phyloP scores from a whole-genome alignment of 2,888 invertebrate species.

The Exocentrus adspersus region DNA sequence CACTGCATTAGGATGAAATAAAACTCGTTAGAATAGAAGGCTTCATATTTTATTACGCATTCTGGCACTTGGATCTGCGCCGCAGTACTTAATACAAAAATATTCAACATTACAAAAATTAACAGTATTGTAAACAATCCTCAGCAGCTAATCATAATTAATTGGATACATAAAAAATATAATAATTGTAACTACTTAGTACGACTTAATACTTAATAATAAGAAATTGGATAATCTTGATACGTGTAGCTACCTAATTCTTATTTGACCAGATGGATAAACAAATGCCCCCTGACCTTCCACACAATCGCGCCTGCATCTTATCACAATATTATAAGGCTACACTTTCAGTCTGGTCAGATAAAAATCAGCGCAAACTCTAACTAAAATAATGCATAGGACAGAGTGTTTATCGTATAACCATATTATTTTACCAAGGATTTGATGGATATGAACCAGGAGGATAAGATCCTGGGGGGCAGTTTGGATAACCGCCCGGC shows the following conservation, averaged over 20 bases:
- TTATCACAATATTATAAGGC: background rate
- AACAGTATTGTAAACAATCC: slow-evolving; percentile 22
- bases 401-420: background rate
- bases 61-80: slow-evolving; percentile 1
- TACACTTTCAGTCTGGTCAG: background rate
- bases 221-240: slow-evolving; percentile 1
- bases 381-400: background rate
- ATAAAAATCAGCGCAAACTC: background rate
- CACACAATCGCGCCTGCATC: background rate
- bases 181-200: slow-evolving; percentile 13
- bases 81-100: slow-evolving; percentile 15
- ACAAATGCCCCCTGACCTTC: background rate
- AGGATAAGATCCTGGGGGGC: slow-evolving; percentile 49
- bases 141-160: slow-evolving; percentile 6
- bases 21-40: too few relatives aligned
- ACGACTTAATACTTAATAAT: slow-evolving; percentile 8
- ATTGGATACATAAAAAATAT: slow-evolving; percentile 10
- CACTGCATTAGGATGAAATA: too few relatives aligned
- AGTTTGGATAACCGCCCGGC: slow-evolving; percentile 21
- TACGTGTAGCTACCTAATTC: background rate
- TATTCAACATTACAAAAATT: slow-evolving; percentile 24
- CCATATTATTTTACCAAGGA: slow-evolving; percentile 32
- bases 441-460: slow-evolving; percentile 51
- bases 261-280: slow-evolving; percentile 3
- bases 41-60: slow-evolving; percentile 11